Evolutionary conservation across 2,888 invertebrate species (phyloP).

Genomic region (Rhamnusium bicolor): DNA sequence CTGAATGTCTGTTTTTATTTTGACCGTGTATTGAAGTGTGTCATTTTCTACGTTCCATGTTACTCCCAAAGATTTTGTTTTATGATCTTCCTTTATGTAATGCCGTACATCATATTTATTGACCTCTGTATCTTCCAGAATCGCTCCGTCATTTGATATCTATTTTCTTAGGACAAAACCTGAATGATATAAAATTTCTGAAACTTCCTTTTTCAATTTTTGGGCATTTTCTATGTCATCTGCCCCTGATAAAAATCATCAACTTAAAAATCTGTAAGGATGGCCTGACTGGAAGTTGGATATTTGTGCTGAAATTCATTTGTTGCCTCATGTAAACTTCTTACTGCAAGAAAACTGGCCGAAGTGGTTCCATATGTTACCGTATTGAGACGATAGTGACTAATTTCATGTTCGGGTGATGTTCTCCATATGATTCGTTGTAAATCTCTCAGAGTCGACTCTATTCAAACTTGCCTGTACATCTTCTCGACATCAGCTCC

Average conservation of each 20-base stretch:
- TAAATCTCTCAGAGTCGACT: conserved; percentile 17
- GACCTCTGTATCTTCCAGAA: not conserved
- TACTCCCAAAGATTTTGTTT: not conserved
- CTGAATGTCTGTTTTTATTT: not conserved
- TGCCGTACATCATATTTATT: not conserved
- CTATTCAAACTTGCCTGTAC: conserved; percentile 54
- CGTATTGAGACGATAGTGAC: conserved; percentile 35
- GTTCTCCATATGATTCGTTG: conserved; percentile 34
- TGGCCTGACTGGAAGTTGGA: conserved; percentile 28
- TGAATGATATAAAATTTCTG: conserved; percentile 6
- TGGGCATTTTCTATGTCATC: conserved; percentile 16
- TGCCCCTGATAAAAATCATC: conserved; percentile 35
- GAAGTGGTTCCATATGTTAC: conserved; percentile 37
- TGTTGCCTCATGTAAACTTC: conserved; percentile 37
- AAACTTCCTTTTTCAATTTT: not conserved
- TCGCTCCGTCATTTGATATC: conserved; percentile 7
- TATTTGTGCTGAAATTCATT: conserved; percentile 3
- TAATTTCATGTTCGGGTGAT: not conserved
- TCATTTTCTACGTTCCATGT: not conserved
- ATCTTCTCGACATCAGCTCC: conserved; percentile 58
- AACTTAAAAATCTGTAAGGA: conserved; percentile 36
- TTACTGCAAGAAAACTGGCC: conserved; percentile 23
- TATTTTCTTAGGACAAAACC: conserved; percentile 25
- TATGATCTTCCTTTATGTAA: not conserved
- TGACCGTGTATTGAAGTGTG: not conserved